Evolutionary conservation across 2,113 vertebrate species (phyloP).

Genomic region (Heterotis niloticus): DNA sequence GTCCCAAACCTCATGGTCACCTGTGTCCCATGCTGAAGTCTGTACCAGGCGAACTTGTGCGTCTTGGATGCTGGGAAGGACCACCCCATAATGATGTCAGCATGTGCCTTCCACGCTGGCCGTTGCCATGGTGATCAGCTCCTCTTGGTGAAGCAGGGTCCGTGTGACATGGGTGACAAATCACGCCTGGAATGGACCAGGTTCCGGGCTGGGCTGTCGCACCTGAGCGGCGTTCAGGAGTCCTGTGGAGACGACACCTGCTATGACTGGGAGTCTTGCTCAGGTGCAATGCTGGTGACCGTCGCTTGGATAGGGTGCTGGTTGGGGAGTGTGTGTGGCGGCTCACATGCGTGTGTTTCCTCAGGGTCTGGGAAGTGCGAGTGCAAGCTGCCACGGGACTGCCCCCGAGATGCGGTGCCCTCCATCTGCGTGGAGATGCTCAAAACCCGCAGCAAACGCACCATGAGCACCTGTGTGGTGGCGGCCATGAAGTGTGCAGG

Average conservation of each 20-base stretch:
- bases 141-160: slow-evolving; percentile 66
- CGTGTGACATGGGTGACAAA: slow-evolving; percentile 48
- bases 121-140: slow-evolving; percentile 72
- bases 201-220: slow-evolving; percentile 71
- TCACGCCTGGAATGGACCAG: slow-evolving; percentile 66
- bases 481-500: slow-evolving; percentile 50
- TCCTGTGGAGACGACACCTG: slow-evolving; percentile 77
- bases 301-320: background rate
- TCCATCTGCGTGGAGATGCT: slow-evolving; percentile 57
- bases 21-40: slow-evolving; percentile 51
- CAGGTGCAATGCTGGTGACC: slow-evolving; percentile 58
- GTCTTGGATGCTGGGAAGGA: slow-evolving; percentile 60
- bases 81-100: slow-evolving; percentile 61
- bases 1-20: background rate
- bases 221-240: slow-evolving; percentile 63
- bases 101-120: slow-evolving; percentile 71
- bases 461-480: slow-evolving; percentile 52
- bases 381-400: slow-evolving; percentile 50
- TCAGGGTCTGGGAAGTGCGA: slow-evolving; percentile 50
- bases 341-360: background rate
- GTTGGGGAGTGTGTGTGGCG: too few relatives aligned
- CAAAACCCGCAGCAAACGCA: slow-evolving; percentile 33
- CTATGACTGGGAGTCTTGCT: slow-evolving; percentile 87
- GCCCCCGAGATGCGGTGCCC: slow-evolving; percentile 16
- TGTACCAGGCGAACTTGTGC: slow-evolving; percentile 68